Conservation (phyloP, 2,888 invertebrate species). For the Drosophila subsilvestris region DNA sequence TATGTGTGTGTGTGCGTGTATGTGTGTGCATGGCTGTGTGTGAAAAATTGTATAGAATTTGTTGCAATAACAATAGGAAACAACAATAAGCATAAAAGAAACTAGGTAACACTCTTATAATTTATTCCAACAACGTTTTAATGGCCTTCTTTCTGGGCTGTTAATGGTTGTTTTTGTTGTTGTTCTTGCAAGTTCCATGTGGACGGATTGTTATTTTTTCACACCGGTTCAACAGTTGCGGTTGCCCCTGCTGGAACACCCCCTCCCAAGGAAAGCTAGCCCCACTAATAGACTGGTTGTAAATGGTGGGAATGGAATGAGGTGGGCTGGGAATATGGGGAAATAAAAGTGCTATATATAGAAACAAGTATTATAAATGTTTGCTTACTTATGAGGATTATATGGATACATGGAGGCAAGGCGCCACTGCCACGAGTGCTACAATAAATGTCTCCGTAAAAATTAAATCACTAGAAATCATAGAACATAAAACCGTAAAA, state of each 20-base stretch:
- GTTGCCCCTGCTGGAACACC: conserved; percentile 1
- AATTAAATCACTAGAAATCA: conserved; percentile 4
- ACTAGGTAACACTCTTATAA: conserved; percentile 75
- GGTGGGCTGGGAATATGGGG: conserved; percentile 2
- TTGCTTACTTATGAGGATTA: neutral
- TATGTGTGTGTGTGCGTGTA: conserved; percentile 5
- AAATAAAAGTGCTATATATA: conserved; percentile 23
- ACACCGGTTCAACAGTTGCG: conserved; percentile 34
- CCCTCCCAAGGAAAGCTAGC: neutral
- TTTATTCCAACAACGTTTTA: conserved; percentile 62
- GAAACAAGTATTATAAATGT: neutral
- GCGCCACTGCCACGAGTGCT: conserved; percentile 2
- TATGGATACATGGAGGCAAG: conserved; percentile 10
- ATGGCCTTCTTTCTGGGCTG: conserved; percentile 49
- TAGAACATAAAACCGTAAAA: conserved; percentile 24
- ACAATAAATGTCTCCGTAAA: neutral
- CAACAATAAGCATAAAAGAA: conserved; percentile 47
- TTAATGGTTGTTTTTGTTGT: conserved; percentile 32
- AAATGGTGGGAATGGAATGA: conserved; percentile 2
- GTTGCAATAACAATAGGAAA: conserved; percentile 37
- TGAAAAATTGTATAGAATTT: conserved; percentile 25
- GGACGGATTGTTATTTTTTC: conserved; percentile 30
- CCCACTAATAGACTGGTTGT: neutral
- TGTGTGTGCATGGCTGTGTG: conserved; percentile 15
- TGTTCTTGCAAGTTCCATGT: conserved; percentile 29